A percentile compares a stretch with the other conserved stretches of the same genome.
Evolutionary conservation across 2,888 invertebrate genomes (phyloP).

Genomic region (Ptilodon capucinus): DNA sequence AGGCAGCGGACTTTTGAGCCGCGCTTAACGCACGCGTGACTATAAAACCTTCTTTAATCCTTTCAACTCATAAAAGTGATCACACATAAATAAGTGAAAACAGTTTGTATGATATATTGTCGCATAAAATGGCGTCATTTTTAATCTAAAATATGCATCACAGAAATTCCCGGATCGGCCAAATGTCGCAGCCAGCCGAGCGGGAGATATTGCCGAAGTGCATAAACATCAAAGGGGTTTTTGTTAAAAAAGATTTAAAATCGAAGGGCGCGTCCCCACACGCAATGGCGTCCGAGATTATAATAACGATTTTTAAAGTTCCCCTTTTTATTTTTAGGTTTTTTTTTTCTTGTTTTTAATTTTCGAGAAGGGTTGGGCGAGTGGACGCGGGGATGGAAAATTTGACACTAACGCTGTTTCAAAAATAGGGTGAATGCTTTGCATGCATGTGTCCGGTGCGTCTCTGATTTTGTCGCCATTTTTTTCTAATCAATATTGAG

Average conservation of each 20-base stretch:
- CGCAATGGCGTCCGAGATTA: constrained; percentile 81
- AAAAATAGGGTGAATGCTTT: constrained; percentile 65
- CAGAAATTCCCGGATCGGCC: constrained; percentile 71
- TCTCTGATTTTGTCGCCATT: constrained; percentile 16
- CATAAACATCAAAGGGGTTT: constrained; percentile 81
- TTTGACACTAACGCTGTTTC: constrained; percentile 72
- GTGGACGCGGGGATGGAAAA: constrained; percentile 75
- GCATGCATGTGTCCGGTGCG: constrained; percentile 43
- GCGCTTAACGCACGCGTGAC: too few species aligned
- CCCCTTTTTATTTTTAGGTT: constrained; percentile 72
- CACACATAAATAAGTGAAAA: not conserved
- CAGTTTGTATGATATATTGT: constrained; percentile 20
- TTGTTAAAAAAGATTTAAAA: constrained; percentile 77
- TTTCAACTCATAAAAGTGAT: not conserved
- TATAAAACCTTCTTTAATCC: too few species aligned
- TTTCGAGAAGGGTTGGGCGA: constrained; percentile 71
- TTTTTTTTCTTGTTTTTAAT: too few species aligned
- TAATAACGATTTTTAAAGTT: constrained; percentile 82
- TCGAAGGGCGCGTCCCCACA: constrained; percentile 79
- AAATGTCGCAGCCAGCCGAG: constrained; percentile 72
- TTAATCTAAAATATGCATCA: constrained; percentile 79
- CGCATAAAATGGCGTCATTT: constrained; percentile 53
- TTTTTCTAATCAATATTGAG: constrained; percentile 13
- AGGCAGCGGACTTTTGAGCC: too few species aligned
- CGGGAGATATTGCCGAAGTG: constrained; percentile 78